Conservation (phyloP, 2,797 vertebrate species). For the Sebastes alutus region DNA sequence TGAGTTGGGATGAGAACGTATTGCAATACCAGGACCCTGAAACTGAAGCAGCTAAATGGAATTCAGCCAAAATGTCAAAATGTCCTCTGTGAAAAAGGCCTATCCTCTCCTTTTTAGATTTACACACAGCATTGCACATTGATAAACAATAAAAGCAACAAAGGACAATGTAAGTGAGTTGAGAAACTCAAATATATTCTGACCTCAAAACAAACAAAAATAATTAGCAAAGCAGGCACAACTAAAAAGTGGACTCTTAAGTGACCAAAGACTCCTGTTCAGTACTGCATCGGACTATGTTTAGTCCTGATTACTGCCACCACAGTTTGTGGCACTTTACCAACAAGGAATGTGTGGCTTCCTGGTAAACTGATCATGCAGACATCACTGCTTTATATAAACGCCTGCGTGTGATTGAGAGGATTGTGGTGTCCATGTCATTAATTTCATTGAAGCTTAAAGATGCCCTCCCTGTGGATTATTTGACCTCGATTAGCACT, state of each 20-base stretch:
- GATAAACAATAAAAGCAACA: not conserved
- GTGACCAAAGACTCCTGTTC: not conserved
- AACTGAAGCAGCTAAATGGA: not conserved
- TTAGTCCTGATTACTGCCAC: not conserved
- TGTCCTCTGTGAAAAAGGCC: not conserved
- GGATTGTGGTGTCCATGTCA: not conserved
- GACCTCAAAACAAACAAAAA: not conserved
- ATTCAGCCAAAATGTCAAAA: not conserved
- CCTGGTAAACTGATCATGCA: not conserved
- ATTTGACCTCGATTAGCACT: not conserved
- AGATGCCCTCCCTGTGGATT: not conserved
- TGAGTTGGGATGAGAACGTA: too few species aligned
- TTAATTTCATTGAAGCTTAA: not conserved
- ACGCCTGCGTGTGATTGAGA: not conserved
- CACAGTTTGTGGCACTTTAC: not conserved
- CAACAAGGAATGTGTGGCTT: not conserved
- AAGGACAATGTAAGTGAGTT: not conserved
- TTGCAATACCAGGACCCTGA: not conserved
- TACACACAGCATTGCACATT: not conserved
- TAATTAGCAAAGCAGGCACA: not conserved
- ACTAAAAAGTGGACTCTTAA: not conserved
- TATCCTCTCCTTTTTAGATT: not conserved
- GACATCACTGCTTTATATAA: not conserved
- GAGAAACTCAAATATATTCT: not conserved
- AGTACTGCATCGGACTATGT: not conserved